Base-by-base conservation (phyloP, 2,888 invertebrate species). In the Ernsta delagoae region DNA sequence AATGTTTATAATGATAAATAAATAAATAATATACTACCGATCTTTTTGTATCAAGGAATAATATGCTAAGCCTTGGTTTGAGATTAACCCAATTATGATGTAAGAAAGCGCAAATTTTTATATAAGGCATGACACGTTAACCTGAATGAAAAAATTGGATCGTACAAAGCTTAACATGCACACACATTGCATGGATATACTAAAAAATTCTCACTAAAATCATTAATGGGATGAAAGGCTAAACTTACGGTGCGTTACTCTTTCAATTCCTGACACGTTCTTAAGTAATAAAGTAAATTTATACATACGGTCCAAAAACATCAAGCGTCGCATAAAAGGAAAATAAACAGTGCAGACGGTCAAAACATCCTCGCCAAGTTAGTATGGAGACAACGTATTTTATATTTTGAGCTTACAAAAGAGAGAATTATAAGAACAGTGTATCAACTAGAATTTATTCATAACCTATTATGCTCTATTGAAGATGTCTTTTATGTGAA, bases 331-430 rank as follows among this genome's bases (percentile, higher is more conserved):
- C 59, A 39, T 66, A 43, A 66, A 60, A 54, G 60, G 59, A 60
- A 66, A 66, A 66, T 66, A 66, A 66, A 66, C 53, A 60, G 41
- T 11, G 53, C 24, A 24, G 60, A 60, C 60, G 36, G 39, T 56
- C 53, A 67, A 75, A 76, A 76, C 50, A 50, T 8, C 7, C 73
- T 72, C 73, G 72, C 73, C 72, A 50, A 50, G 16, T 9, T 53
- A 43, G 4, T 11, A 53, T 24, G 24, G 8, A 53, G 53, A 24
- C 53, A 53, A 53, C 16, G 50, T 4, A 16, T 50, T 50, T 48
- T 39, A 16, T 6, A 24, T 50, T 50, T 50, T 16, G 16, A 50
- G 59, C 34, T 48, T 36, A 68, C 68, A 62, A 62, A 62, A 48
- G 77, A 74, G 71, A 70, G 73, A 73, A 74, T 74, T 72, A 71